phyloP scores from a whole-genome alignment of 2,113 vertebrate genomes.

The Probosciger aterrimus region DNA sequence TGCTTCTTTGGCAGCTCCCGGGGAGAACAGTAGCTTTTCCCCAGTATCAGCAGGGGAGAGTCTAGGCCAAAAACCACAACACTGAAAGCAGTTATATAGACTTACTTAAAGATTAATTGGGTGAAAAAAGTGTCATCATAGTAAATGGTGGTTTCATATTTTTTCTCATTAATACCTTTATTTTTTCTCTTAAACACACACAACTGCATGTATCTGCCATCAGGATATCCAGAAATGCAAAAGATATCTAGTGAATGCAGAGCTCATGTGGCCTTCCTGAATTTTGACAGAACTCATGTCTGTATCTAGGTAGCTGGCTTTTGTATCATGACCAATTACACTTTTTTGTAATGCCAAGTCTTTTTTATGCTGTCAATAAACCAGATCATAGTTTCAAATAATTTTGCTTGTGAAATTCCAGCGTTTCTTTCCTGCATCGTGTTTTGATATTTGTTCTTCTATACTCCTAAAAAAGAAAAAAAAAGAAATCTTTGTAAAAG shows the following conservation, averaged over 20 bases:
- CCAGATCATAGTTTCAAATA: neutral
- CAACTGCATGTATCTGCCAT: neutral
- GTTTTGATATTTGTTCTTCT: neutral
- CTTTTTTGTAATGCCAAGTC: neutral
- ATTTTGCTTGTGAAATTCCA: neutral
- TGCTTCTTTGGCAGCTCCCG: neutral
- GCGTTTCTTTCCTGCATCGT: neutral
- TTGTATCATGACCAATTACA: accelerated
- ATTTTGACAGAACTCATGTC: neutral
- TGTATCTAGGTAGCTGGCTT: neutral
- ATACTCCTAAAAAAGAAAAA: neutral
- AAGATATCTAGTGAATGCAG: neutral
- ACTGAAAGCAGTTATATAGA: neutral
- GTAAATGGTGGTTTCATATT: neutral
- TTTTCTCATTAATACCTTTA: neutral
- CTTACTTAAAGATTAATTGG: neutral
- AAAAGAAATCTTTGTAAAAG: neutral
- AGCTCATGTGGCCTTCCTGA: neutral
- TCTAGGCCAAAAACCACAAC: neutral
- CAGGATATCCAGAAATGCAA: neutral
- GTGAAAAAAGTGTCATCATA: neutral
- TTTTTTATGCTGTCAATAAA: neutral
- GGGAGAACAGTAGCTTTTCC: neutral
- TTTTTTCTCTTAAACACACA: neutral
- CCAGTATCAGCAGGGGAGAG: accelerated